phyloP scores from a whole-genome alignment of 2,888 invertebrate species.

The Drosophila picticornis region DNA sequence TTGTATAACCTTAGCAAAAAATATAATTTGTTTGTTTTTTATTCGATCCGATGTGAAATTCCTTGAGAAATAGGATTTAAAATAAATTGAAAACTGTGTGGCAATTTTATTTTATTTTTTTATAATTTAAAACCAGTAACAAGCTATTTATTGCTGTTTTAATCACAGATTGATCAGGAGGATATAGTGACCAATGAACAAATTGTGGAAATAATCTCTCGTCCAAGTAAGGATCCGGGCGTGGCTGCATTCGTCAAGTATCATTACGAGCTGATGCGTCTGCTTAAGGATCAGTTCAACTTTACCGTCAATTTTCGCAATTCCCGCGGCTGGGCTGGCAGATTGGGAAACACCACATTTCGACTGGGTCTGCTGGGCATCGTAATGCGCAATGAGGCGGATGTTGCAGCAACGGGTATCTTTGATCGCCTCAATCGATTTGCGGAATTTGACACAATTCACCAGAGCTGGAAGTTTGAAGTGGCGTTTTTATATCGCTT shows the following conservation, averaged over 20 bases:
- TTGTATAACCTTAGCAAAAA: no score
- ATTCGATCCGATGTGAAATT: not conserved
- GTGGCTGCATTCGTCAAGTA: constrained; percentile 83
- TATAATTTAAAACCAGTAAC: not conserved
- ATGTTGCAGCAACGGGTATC: constrained; percentile 82
- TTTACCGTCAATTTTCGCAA: constrained; percentile 82
- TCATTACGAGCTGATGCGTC: constrained; percentile 72
- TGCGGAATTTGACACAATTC: constrained; percentile 82
- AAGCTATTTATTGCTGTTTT: not conserved
- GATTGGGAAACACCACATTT: constrained; percentile 77
- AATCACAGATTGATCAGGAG: constrained; percentile 79
- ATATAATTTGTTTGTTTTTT: no score
- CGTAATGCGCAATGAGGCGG: constrained; percentile 82
- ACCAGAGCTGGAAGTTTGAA: constrained; percentile 84
- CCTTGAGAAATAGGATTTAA: not conserved
- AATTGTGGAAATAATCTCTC: constrained; percentile 69
- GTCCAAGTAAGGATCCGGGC: constrained; percentile 72
- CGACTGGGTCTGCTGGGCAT: constrained; percentile 83
- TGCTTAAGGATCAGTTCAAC: constrained; percentile 79
- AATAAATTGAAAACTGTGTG: not conserved
- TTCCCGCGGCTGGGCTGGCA: constrained; percentile 83
- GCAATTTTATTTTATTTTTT: not conserved
- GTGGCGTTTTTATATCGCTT: constrained; percentile 82
- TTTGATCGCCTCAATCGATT: constrained; percentile 83
- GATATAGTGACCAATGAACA: constrained; percentile 76